A percentile compares a stretch with the other conserved stretches of the same genome.
These are phyloP conservation scores for Muntiacus reevesi DNA, from an alignment of 2,113 vertebrate species.

Conservation along the genomic window DNA sequence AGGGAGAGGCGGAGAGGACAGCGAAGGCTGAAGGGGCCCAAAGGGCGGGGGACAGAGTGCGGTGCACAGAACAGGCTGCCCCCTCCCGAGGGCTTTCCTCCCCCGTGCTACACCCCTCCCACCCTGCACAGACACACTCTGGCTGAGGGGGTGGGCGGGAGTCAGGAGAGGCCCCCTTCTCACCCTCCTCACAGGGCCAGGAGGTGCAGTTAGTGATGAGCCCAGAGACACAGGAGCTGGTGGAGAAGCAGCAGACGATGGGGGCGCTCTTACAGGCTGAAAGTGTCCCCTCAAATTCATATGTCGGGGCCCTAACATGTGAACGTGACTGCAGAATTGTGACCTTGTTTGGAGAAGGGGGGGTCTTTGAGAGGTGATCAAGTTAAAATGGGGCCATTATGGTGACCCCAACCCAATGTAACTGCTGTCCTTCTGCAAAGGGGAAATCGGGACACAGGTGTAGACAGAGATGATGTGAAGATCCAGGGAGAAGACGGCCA, in stretches of 20 bases:
- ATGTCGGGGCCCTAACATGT: neutral
- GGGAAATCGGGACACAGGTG: neutral
- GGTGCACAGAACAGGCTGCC: too few species aligned
- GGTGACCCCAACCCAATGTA: neutral
- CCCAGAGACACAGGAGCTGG: slow-evolving; percentile 86
- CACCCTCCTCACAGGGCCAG: slow-evolving; percentile 82
- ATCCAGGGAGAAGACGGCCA: neutral
- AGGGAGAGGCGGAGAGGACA: neutral
- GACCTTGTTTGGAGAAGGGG: neutral
- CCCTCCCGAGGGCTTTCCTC: neutral
- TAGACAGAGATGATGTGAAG: neutral
- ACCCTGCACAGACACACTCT: neutral
- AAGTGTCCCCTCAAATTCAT: neutral
- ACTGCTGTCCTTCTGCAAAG: neutral
- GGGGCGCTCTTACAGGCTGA: neutral
- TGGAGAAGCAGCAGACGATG: neutral
- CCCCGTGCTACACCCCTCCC: too few species aligned
- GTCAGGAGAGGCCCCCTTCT: neutral
- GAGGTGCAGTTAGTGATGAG: slow-evolving; percentile 83
- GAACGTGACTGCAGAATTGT: neutral
- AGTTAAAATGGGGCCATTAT: neutral
- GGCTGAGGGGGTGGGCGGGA: neutral
- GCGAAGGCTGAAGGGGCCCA: neutral
- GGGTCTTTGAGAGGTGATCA: neutral
- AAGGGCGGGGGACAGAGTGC: neutral